Conservation (phyloP, 2,113 vertebrate species). For the Catharus bicknelli region DNA sequence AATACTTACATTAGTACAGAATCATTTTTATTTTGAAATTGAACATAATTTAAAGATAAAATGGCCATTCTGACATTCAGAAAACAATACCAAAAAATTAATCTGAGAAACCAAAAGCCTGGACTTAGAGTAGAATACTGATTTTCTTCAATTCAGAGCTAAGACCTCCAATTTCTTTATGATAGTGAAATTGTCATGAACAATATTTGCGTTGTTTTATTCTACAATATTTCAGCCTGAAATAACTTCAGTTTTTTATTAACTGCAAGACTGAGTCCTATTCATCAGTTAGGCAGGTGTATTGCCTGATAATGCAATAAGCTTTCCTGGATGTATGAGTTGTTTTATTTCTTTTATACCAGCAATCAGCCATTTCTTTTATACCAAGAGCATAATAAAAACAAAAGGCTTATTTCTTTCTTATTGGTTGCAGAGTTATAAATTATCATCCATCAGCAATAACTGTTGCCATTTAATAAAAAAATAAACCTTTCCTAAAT, state of each 20-base stretch:
- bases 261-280: constrained; percentile 76
- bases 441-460: constrained; percentile 72
- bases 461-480: constrained; percentile 76
- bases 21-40: background rate
- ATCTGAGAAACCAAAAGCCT: background rate
- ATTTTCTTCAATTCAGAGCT: constrained; percentile 19
- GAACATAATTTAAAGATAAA: background rate
- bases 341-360: constrained; percentile 77
- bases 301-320: constrained; percentile 79
- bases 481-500: constrained; percentile 70
- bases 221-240: constrained; percentile 48
- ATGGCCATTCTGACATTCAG: background rate
- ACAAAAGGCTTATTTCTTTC: constrained; percentile 73
- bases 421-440: constrained; percentile 46
- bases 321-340: constrained; percentile 70
- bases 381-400: constrained; percentile 74
- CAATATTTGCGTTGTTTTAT: constrained; percentile 58
- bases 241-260: constrained; percentile 77
- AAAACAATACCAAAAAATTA: background rate
- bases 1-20: background rate
- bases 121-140: background rate
- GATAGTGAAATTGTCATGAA: constrained; percentile 38
- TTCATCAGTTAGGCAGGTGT: constrained; percentile 80
- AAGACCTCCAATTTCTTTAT: constrained; percentile 31
- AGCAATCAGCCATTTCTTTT: constrained; percentile 61